Evolutionary conservation across 2,113 vertebrate genomes (phyloP).

Genomic region (Arothron firmamentum): DNA sequence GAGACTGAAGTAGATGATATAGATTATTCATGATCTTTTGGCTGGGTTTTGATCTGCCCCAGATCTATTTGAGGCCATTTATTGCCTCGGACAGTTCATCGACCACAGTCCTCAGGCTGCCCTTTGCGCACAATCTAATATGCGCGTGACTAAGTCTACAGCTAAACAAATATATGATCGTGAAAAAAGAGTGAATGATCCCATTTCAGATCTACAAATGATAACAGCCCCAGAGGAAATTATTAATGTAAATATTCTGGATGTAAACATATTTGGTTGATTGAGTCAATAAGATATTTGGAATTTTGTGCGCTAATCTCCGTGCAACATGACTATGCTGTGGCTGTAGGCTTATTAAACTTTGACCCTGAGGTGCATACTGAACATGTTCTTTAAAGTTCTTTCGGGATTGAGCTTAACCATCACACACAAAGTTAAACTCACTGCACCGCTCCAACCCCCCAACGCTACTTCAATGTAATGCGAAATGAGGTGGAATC

Average conservation of each 20-base stretch:
- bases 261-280: constrained; percentile 37
- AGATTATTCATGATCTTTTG: constrained; percentile 70
- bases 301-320: constrained; percentile 15
- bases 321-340: constrained; percentile 26
- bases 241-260: constrained; percentile 24
- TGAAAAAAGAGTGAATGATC: neutral
- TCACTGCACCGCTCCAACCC: constrained; percentile 32
- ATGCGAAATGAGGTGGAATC: constrained; percentile 64
- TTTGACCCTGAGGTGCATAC: constrained; percentile 29
- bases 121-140: constrained; percentile 21
- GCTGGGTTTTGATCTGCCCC: constrained; percentile 45
- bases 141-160: constrained; percentile 3
- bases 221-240: neutral
- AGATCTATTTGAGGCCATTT: constrained; percentile 60
- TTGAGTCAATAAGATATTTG: constrained; percentile 41
- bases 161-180: neutral
- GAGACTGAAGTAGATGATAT: constrained; percentile 58
- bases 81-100: constrained; percentile 54
- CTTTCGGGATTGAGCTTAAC: constrained; percentile 10
- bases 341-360: constrained; percentile 30
- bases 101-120: constrained; percentile 24
- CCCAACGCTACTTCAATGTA: constrained; percentile 57
- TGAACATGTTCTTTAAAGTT: constrained; percentile 27
- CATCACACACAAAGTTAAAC: constrained; percentile 29
- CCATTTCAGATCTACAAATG: too few relatives aligned